A percentile compares a stretch with the other conserved stretches of the same genome.
Evolutionary conservation across 2,797 vertebrate species (phyloP).

Genomic region (Ataeniobius toweri): DNA sequence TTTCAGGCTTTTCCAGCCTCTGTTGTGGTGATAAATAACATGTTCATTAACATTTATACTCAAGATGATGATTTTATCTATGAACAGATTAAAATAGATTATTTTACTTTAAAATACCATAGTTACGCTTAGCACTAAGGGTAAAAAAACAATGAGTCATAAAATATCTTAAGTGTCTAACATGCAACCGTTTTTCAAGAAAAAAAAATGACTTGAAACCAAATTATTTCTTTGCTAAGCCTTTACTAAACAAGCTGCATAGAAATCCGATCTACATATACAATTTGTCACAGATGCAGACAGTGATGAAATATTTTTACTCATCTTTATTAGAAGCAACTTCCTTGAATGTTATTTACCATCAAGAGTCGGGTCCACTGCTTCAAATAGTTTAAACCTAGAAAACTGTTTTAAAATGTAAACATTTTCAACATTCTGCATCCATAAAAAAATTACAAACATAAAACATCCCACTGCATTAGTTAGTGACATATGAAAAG

Average conservation of each 20-base stretch:
- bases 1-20: background rate
- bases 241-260: background rate
- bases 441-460: slow-evolving; percentile 1
- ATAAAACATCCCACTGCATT: background rate
- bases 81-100: background rate
- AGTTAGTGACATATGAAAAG: background rate
- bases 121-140: background rate
- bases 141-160: background rate
- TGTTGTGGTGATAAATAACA: background rate
- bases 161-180: too few relatives aligned
- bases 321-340: background rate
- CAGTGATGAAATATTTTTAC: background rate
- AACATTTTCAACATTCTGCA: background rate
- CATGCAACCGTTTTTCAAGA: too few relatives aligned
- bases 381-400: background rate
- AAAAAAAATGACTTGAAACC: too few relatives aligned
- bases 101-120: background rate
- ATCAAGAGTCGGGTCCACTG: too few relatives aligned
- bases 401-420: background rate
- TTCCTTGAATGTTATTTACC: background rate
- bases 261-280: background rate
- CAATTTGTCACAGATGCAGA: background rate
- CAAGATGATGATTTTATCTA: background rate
- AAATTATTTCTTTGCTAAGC: too few relatives aligned
- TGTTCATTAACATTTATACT: background rate